Evolutionary conservation across 1,140 invertebrate genomes (phyloP), one percentile per base, ranked within the genome.

Genomic region (Brachionus koreanus): DNA sequence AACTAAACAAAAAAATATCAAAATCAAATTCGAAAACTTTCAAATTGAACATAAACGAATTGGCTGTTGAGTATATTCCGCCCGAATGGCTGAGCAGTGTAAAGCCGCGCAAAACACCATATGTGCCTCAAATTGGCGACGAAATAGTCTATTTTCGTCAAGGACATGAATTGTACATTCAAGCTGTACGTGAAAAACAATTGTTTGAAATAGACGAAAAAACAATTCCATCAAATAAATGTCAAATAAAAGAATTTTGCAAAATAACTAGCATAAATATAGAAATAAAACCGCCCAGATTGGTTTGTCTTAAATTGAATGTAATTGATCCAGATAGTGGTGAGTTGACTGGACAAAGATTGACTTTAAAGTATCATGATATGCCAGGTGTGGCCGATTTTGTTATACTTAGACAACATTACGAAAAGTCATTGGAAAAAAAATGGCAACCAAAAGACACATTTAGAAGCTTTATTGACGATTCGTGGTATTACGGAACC

Each of bases 111-210:
- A 96, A 96, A 90, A 92, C 95, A 35, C 97, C 97, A 13, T 99
- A 98, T 89, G 95, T 97, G 88, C 96, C 97, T 7, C 97, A 99
- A 89, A 95, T 98, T 92, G 96, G 96, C 2, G 97, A 99, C 89
- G 93, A 96, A 87, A 92, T 96, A 10, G 92, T 98, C 23, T 98
- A 98, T 89, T 91, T 91, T 85, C 90, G 93, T 75, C 92, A 95
- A 88, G 95, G 95, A 13, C 95, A 97, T 89, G 90, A 94, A 85
- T 89, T 92, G 49, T 97, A 97, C 88, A 87, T 98, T 77, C 92
- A 96, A 83, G 94, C 94, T 3, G 95, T 98, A 4, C 90, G 91
- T 83, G 90, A 92, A 57, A 94, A 95, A 86, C 93, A 94, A 84
- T 19, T 74, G n/a, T 82, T 74, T 43, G 29, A 72, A 69, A 82